Evolutionary conservation across 2,888 invertebrate genomes (phyloP).

Genomic region (Halictus quadricinctus): DNA sequence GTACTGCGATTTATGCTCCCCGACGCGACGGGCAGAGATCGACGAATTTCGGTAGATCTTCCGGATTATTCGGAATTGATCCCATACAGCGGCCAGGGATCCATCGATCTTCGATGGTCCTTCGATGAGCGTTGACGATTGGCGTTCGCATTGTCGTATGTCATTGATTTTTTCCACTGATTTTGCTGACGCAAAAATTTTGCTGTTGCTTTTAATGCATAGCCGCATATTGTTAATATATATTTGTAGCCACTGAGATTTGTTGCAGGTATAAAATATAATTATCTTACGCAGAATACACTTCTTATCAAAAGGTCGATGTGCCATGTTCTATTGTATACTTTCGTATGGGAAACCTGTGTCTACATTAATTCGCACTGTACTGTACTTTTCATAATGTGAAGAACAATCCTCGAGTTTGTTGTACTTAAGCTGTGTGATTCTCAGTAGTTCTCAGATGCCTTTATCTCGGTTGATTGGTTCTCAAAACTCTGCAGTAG

Average conservation of each 20-base stretch:
- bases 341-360: too few species aligned
- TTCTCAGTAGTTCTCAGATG: neutral
- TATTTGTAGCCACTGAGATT: too few species aligned
- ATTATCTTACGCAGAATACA: too few species aligned
- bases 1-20: conserved; percentile 26
- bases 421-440: too few species aligned
- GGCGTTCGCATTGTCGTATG: neutral
- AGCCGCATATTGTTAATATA: too few species aligned
- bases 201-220: too few species aligned
- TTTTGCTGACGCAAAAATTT: neutral
- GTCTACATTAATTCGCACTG: too few species aligned
- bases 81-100: neutral
- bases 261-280: too few species aligned
- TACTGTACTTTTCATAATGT: too few species aligned
- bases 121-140: neutral
- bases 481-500: neutral
- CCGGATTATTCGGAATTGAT: neutral
- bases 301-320: too few species aligned
- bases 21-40: neutral
- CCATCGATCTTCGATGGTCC: neutral
- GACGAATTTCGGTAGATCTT: neutral
- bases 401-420: too few species aligned
- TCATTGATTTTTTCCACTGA: neutral
- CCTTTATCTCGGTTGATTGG: neutral
- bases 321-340: too few species aligned